These are phyloP conservation scores for Polypedilum vanderplanki DNA, from an alignment of 1,140 invertebrate species.

Conservation along the genomic window DNA sequence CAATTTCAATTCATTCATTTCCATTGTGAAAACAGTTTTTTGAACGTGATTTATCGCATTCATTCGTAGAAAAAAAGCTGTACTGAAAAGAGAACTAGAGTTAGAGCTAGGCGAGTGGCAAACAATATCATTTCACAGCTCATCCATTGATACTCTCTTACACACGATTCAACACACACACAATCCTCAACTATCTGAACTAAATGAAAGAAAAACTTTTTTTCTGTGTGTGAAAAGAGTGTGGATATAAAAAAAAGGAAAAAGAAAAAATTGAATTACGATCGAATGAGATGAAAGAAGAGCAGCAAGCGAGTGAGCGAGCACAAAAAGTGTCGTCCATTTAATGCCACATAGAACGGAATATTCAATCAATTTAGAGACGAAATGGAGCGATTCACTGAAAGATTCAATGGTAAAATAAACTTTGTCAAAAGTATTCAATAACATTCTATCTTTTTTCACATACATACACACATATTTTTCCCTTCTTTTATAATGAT, in stretches of 20 bases:
- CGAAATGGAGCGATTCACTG: background rate
- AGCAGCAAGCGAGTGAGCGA: background rate
- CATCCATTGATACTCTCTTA: background rate
- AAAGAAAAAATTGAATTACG: background rate
- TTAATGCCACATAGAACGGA: conserved; percentile 26
- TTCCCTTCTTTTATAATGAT: background rate
- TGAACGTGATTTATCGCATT: conserved; percentile 26
- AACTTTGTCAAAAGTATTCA: background rate
- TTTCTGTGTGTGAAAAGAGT: background rate
- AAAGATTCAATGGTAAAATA: conserved; percentile 7
- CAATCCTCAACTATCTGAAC: background rate
- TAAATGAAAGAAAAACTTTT: conserved; percentile 16
- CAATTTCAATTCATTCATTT: conserved; percentile 21
- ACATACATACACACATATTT: background rate
- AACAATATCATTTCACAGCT: conserved; percentile 28
- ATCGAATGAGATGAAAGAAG: background rate
- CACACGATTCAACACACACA: background rate
- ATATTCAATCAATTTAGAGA: conserved; percentile 28
- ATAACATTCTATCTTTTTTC: background rate
- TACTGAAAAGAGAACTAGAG: background rate
- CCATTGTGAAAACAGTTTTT: conserved; percentile 21
- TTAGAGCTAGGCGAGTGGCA: background rate
- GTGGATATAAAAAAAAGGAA: no score
- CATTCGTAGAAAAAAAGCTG: background rate
- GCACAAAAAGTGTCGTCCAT: conserved; percentile 24